These are phyloP conservation scores for Drosophila pallidifrons DNA, from an alignment of 1,140 invertebrate genomes.

Conservation along the genomic window DNA sequence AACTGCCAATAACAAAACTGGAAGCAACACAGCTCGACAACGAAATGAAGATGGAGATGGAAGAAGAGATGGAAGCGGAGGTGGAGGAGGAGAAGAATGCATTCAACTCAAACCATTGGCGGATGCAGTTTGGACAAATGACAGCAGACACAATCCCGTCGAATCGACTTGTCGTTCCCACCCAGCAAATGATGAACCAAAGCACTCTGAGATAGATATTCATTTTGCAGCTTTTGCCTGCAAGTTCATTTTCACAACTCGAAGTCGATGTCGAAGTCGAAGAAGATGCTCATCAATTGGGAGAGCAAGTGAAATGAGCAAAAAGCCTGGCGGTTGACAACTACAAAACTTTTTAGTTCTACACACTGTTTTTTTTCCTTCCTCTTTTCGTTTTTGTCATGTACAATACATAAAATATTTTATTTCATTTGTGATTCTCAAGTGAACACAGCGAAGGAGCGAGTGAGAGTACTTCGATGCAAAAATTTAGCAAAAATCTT, in stretches of 20 bases:
- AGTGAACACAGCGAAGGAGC: slow-evolving; percentile 37
- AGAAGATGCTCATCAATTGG: slow-evolving; percentile 62
- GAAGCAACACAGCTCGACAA: slow-evolving; percentile 4
- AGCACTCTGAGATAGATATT: slow-evolving; percentile 56
- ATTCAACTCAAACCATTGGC: slow-evolving; percentile 41
- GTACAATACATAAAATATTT: slow-evolving; percentile 73
- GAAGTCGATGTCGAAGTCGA: slow-evolving; percentile 18
- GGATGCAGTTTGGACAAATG: slow-evolving; percentile 80
- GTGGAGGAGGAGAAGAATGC: too few relatives aligned
- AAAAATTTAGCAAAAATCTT: slow-evolving; percentile 38
- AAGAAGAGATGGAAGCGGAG: not conserved
- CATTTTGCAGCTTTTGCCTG: slow-evolving; percentile 29
- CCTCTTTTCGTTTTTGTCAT: slow-evolving; percentile 45
- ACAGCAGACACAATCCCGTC: slow-evolving; percentile 54
- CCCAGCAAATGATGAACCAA: slow-evolving; percentile 66
- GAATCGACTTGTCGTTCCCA: not conserved
- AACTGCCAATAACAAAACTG: slow-evolving; percentile 74
- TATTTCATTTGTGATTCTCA: slow-evolving; percentile 69
- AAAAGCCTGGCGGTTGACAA: slow-evolving; percentile 61
- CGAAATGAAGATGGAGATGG: not conserved
- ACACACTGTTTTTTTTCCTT: not conserved
- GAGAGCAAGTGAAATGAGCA: slow-evolving; percentile 71
- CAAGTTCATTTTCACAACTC: slow-evolving; percentile 53
- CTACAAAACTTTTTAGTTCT: slow-evolving; percentile 49
- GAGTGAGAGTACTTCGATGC: not conserved